Base-by-base conservation (phyloP, 2,797 vertebrate species). In the Sebastes taczanowskii region DNA sequence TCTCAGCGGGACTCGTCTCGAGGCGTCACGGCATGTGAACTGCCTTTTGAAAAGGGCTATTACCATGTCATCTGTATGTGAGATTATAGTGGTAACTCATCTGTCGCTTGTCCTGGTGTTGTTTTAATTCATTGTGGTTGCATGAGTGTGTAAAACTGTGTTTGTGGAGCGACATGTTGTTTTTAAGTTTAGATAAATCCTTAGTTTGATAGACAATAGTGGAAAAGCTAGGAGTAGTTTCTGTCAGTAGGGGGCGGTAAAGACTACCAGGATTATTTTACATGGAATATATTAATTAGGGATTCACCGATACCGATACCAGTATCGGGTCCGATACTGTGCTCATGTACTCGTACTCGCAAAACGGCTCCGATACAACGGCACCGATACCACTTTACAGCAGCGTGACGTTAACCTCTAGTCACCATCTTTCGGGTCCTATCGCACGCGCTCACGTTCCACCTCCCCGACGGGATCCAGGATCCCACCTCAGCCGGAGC, bases 41-140 rank as follows among this genome's bases (percentile, higher is more conserved):
- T 79, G 89, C 88, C 92, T 95, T 87, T 87, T 87, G 78, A 86
- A 90, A 96, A 96, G 95, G 95, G 94, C 95, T 96, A 95, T 87
- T 83, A 86, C 67, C 86, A 83, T 86, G 71, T 91, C 65, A 78
- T 87, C 46, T 87, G 78, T 82, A 11, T 74, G 86, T 85, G 67
- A 69, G 78, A 53, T 86, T 58, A 42, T 42, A 61, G 77, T 10
- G 4, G 25, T 59, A 59, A 74, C 81, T 77, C 81, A 69, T 81
- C 74, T 59, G 80, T 86, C 30, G 3, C 67, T 70, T 56, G 76
- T 90, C 67, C 59, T 42, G 34, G 30, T 49, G 67, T 84, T 53
- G 74, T 85, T 80, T 61, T 10, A 9, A 56, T 53, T 77, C 70
- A 74, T 72, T 61, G 46, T 79, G 80, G 78, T 80, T 87, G 85